Percentiles rank a stretch among this genome's conserved stretches.
These are phyloP conservation scores for Pomacea canaliculata DNA, from an alignment of 2,888 invertebrate genomes.

Conservation along the genomic window DNA sequence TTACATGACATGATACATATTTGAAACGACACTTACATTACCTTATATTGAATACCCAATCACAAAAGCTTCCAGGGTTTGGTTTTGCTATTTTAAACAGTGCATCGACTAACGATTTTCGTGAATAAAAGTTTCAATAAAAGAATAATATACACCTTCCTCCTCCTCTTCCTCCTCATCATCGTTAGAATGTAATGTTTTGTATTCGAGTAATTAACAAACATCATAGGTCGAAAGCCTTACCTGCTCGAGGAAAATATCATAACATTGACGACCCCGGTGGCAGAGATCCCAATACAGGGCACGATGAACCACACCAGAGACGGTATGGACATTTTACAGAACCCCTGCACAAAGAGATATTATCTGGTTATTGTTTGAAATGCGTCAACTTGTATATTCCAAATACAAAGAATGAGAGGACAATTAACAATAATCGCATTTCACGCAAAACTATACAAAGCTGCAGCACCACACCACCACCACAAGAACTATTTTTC, in stretches of 20 bases:
- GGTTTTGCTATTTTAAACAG: background rate
- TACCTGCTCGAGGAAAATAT: slow-evolving; percentile 33
- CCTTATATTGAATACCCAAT: background rate
- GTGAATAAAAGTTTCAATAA: too few species aligned
- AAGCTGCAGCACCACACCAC: too few species aligned
- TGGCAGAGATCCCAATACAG: slow-evolving; percentile 32
- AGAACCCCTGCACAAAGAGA: slow-evolving; percentile 24
- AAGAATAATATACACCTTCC: too few species aligned
- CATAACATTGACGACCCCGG: slow-evolving; percentile 31
- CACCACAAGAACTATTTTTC: too few species aligned
- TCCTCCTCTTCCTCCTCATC: too few species aligned
- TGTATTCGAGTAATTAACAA: background rate
- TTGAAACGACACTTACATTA: background rate
- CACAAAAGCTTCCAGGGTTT: background rate
- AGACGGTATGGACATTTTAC: slow-evolving; percentile 21
- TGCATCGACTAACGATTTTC: background rate
- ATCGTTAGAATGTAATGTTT: too few species aligned
- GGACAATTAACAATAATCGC: too few species aligned
- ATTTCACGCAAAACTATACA: too few species aligned
- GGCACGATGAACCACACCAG: slow-evolving; percentile 32
- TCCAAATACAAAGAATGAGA: too few species aligned
- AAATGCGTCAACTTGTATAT: too few species aligned
- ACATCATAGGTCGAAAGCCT: background rate
- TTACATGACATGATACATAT: background rate
- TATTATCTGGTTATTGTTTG: too few species aligned